A percentile compares a stretch with the other conserved stretches of the same genome.
Conservation (phyloP, 1,140 invertebrate genomes). For the Hylaeus anthracinus region DNA sequence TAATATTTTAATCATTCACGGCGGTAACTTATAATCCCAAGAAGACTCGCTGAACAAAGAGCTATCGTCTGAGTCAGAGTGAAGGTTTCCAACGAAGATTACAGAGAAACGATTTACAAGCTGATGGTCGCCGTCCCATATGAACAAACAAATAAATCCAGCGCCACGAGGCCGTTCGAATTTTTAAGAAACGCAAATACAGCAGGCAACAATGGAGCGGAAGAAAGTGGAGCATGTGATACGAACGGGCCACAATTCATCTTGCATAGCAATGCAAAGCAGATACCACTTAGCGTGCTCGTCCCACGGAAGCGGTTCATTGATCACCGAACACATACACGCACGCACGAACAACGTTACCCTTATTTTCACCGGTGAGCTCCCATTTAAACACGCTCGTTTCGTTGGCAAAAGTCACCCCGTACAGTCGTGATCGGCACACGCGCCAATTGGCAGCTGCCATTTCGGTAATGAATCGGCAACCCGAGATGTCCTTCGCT, state of each 20-base stretch:
- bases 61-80: neutral
- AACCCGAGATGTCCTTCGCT: slow-evolving; percentile 54
- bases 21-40: no score
- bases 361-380: slow-evolving; percentile 1
- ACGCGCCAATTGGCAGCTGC: slow-evolving; percentile 66
- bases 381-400: slow-evolving; percentile 23
- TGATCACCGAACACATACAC: slow-evolving; percentile 27
- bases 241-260: slow-evolving; percentile 38
- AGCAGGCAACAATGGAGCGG: slow-evolving; percentile 25
- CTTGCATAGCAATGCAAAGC: slow-evolving; percentile 39
- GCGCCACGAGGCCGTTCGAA: neutral
- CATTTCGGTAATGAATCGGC: slow-evolving; percentile 65
- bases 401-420: slow-evolving; percentile 24
- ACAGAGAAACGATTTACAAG: neutral
- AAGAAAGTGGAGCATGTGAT: slow-evolving; percentile 39
- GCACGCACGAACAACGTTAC: neutral
- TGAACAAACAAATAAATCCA: slow-evolving; percentile 1
- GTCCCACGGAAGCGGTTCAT: slow-evolving; percentile 49
- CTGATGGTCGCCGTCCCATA: neutral
- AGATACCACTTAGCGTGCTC: slow-evolving; percentile 44
- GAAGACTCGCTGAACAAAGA: neutral
- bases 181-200: slow-evolving; percentile 30
- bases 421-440: slow-evolving; percentile 52
- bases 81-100: neutral
- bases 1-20: no score